Base-by-base conservation (phyloP, 2,797 vertebrate genomes). In the Rhinogobio ventralis region DNA sequence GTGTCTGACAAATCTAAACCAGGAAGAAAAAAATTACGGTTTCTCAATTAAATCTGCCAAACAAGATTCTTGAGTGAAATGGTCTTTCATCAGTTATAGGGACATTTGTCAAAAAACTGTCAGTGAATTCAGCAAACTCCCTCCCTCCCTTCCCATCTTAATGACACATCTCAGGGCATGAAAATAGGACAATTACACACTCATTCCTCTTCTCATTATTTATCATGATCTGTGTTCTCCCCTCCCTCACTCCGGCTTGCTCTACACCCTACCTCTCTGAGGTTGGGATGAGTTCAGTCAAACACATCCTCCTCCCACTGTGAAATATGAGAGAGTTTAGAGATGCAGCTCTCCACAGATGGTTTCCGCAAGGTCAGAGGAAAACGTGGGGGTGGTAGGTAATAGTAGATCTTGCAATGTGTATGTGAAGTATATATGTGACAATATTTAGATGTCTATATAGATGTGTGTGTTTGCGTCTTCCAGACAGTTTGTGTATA, bases 191-290 rank as follows among this genome's bases (percentile, higher is more conserved):
- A 85, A 87, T 88, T 90, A 89, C 68, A 68, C 87, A 85, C 90
- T 93, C 92, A 91, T 93, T 91, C 87, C 89, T 89, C 88, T 90
- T 91, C 89, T 93, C 89, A 92, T 92, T 94, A 93, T 95, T 94
- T 94, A 94, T 95, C 92, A 94, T 91, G 86, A 64, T 57, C 25
- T 64, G 51, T 82, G 88, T 78, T 81, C 81, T 11, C 71, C 82
- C 84, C 89, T 71, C 84, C 45, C 77, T 45, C 39, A 10, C 28
- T 39, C 30, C 8, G 2, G 66, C 45, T 88, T 62, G 77, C 88
- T 91, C 39, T 79, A 8, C 68, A 67, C 15, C 7, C 74, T 5
- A 10, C 11, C 7, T 60, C 23, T 79, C 11, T 45, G 57, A 79
- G 60, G 60, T 13, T 20, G 25, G 86, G 80, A 69, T 69, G 64